Conservation (phyloP, 2,888 invertebrate species). For the Chrysotoxum bicinctum region DNA sequence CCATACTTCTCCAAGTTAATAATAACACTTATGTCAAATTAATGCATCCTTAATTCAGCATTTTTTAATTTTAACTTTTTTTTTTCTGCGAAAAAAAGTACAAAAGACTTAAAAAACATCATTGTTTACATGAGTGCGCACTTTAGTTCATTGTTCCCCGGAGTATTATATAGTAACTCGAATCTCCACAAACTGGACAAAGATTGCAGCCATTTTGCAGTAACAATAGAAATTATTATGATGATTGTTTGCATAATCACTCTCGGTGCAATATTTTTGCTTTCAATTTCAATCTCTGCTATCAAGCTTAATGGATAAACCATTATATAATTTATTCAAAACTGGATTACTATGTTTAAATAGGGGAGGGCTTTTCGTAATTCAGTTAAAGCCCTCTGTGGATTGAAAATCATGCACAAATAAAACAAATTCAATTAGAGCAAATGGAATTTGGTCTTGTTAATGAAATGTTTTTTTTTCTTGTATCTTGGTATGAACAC, state of each 20-base stretch:
- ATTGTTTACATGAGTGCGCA: conserved; percentile 24
- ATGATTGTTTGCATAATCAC: not conserved
- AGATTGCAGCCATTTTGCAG: not conserved
- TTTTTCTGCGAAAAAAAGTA: not conserved
- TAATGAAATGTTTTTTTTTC: not conserved
- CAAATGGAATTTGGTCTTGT: not conserved
- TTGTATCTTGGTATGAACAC: not conserved
- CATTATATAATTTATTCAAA: conserved; percentile 20
- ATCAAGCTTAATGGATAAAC: conserved; percentile 22
- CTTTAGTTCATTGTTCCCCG: conserved; percentile 19
- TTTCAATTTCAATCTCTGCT: conserved; percentile 3
- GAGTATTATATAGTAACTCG: not conserved
- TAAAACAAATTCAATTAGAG: not conserved
- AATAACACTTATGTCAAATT: conserved; percentile 13
- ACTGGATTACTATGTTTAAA: not conserved
- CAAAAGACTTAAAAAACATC: not conserved
- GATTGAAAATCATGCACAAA: not conserved
- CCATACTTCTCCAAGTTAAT: not conserved
- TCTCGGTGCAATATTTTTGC: not conserved
- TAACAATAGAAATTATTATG: conserved; percentile 20
- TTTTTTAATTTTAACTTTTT: not conserved
- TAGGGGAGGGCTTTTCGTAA: not conserved
- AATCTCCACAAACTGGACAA: conserved; percentile 15
- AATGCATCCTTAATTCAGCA: conserved; percentile 16
- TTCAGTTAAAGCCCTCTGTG: not conserved